These are phyloP conservation scores for Drosophila merina DNA, from an alignment of 2,888 invertebrate genomes.

Conservation along the genomic window DNA sequence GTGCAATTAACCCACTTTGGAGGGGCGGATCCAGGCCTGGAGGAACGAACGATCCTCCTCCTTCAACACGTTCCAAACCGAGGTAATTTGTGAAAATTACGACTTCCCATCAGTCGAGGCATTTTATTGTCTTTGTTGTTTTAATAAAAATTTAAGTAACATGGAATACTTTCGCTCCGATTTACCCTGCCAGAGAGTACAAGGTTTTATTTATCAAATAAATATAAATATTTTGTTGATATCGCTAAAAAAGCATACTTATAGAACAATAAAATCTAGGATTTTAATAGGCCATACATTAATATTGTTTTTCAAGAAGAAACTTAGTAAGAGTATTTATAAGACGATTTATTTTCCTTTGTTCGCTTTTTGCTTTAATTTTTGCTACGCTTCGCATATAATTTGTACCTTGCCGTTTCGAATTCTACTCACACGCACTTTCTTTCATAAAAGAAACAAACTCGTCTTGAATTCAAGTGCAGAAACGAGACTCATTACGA, in stretches of 20 bases:
- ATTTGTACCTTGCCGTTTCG: slow-evolving; percentile 28
- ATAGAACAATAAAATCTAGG: neutral
- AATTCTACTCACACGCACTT: slow-evolving; percentile 52
- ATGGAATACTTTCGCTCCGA: slow-evolving; percentile 47
- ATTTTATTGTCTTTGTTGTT: slow-evolving; percentile 60
- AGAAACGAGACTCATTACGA: slow-evolving; percentile 31
- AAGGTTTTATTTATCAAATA: neutral
- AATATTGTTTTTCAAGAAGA: neutral
- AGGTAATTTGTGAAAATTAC: slow-evolving; percentile 68
- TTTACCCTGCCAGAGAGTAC: slow-evolving; percentile 7
- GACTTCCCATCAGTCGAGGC: slow-evolving; percentile 48
- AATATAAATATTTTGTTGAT: neutral
- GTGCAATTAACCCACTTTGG: slow-evolving; percentile 63
- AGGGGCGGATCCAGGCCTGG: slow-evolving; percentile 11
- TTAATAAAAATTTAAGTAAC: slow-evolving; percentile 43
- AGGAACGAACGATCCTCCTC: slow-evolving; percentile 15
- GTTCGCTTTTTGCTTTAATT: slow-evolving; percentile 6
- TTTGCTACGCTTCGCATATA: slow-evolving; percentile 20
- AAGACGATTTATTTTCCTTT: neutral
- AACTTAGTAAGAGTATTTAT: neutral
- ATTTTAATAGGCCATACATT: neutral
- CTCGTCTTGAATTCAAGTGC: slow-evolving; percentile 41
- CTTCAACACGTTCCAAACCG: slow-evolving; percentile 15
- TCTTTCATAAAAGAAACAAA: slow-evolving; percentile 31
- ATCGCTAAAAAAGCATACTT: neutral